phyloP scores from a whole-genome alignment of 2,888 invertebrate genomes.

The Acrobasis consociella region DNA sequence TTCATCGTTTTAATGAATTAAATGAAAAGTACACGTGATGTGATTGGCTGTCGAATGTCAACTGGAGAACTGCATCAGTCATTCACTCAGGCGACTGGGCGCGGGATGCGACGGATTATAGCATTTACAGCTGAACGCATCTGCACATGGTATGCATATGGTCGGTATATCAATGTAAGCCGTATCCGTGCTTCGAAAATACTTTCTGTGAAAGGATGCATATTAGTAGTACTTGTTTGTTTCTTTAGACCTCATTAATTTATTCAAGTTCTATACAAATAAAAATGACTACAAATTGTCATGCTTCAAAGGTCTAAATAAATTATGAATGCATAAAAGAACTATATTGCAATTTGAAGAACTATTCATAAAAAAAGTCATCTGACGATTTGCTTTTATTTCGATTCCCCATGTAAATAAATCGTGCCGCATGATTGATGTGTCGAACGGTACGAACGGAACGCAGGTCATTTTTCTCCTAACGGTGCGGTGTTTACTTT shows the following conservation, averaged over 20 bases:
- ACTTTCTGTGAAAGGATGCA: no score
- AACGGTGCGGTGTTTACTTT: slow-evolving; percentile 18
- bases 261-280: no score
- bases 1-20: no score
- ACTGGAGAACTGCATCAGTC: slow-evolving; percentile 13
- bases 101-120: neutral
- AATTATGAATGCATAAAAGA: neutral
- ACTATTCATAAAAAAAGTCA: slow-evolving; percentile 11
- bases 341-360: neutral
- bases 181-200: no score
- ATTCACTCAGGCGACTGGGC: slow-evolving; percentile 4
- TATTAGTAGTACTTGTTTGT: no score
- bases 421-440: slow-evolving; percentile 12
- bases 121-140: neutral
- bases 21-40: neutral
- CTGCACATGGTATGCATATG: neutral
- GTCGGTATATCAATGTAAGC: no score
- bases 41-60: neutral
- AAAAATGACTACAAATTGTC: no score
- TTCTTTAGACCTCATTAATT: no score
- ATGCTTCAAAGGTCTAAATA: no score
- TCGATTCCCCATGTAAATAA: slow-evolving; percentile 10
- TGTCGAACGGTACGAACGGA: neutral
- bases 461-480: slow-evolving; percentile 6
- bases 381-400: slow-evolving; percentile 8